Evolutionary conservation across 2,797 vertebrate species (phyloP).

Genomic region (Eulemur rubriventer): DNA sequence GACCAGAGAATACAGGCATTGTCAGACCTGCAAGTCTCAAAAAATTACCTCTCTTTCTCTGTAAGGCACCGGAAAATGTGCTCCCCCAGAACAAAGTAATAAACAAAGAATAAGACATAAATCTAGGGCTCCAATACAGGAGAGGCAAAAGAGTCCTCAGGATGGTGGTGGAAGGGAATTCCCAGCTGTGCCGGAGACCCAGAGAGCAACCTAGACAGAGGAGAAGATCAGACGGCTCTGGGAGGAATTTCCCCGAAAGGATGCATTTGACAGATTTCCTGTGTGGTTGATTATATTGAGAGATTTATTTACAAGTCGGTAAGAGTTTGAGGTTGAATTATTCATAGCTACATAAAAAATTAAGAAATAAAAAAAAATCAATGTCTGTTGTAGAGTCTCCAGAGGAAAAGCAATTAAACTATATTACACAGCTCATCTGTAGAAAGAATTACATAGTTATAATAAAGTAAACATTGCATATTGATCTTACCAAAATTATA

Average conservation of each 20-base stretch:
- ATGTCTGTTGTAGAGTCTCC: background rate
- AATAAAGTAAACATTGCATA: conserved; percentile 15
- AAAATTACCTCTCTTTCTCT: background rate
- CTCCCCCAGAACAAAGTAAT: background rate
- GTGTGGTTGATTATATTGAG: background rate
- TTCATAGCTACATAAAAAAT: conserved; percentile 6
- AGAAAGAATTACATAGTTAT: background rate
- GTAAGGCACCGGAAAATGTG: background rate
- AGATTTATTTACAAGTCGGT: background rate
- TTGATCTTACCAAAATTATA: conserved; percentile 25
- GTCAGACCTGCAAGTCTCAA: background rate
- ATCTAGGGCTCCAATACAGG: background rate
- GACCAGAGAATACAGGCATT: background rate
- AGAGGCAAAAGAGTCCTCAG: background rate
- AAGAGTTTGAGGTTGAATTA: conserved; percentile 37
- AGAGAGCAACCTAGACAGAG: background rate
- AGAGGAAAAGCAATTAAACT: conserved; percentile 4
- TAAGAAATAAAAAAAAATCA: conserved; percentile 30
- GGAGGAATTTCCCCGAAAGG: background rate
- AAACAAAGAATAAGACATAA: background rate
- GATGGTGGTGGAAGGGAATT: background rate
- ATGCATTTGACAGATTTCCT: background rate
- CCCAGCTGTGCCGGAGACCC: rapidly evolving
- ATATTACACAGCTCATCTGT: background rate
- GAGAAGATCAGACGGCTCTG: background rate